Conservation (phyloP, 2,888 invertebrate species). For the Nephrotoma guestfalica region DNA sequence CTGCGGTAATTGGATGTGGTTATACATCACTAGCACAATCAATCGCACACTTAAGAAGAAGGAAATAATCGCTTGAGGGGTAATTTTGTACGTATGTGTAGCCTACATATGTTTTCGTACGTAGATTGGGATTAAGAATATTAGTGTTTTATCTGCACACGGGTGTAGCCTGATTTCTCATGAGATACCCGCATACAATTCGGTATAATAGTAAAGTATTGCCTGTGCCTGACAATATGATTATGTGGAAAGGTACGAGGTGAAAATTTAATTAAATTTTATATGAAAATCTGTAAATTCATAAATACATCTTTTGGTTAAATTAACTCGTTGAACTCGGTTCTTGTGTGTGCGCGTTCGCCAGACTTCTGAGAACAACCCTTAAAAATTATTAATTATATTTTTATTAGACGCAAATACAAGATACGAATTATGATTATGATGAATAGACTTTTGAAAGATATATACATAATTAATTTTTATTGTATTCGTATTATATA, state of each 20-base stretch:
- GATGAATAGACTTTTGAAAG: not conserved
- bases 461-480: not conserved
- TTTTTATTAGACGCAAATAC: not conserved
- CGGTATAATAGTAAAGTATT: no score
- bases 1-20: not conserved
- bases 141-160: not conserved
- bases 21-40: not conserved
- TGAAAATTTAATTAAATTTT: not conserved
- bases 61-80: not conserved
- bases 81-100: not conserved
- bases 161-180: not conserved
- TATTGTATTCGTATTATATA: not conserved
- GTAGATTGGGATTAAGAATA: not conserved
- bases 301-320: not conserved
- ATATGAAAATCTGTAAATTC: not conserved
- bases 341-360: not conserved
- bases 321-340: not conserved
- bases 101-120: not conserved
- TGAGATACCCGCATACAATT: no score
- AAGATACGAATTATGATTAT: not conserved
- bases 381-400: not conserved
- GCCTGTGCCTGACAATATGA: no score
- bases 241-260: not conserved
- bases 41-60: not conserved
- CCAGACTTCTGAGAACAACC: not conserved